Percentiles rank a stretch among this genome's conserved stretches.
phyloP scores from a whole-genome alignment of 2,113 vertebrate genomes.

The Amazona guildingii region DNA sequence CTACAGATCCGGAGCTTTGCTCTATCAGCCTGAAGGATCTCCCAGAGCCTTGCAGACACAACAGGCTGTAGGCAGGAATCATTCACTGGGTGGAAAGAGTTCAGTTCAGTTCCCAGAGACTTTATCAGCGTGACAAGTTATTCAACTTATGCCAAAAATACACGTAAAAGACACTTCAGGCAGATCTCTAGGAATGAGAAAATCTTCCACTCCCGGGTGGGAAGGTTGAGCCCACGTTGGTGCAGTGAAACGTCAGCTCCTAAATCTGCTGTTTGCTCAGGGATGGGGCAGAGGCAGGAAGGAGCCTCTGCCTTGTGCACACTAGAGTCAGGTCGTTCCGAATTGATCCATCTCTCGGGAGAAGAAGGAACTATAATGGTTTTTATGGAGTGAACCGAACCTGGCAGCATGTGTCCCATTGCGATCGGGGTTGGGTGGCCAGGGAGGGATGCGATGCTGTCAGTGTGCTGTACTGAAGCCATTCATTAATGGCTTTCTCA shows the following conservation, averaged over 20 bases:
- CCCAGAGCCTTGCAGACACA: not conserved
- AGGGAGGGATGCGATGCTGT: not conserved
- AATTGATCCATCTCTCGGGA: accelerated
- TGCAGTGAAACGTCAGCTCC: not conserved
- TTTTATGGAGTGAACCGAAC: not conserved
- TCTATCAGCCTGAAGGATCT: not conserved
- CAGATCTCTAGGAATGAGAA: not conserved
- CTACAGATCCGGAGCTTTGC: not conserved
- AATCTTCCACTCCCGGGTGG: not conserved
- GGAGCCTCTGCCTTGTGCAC: not conserved
- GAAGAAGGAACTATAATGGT: not conserved
- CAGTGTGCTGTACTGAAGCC: not conserved
- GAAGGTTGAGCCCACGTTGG: not conserved
- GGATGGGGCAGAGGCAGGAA: not conserved
- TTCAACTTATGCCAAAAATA: not conserved
- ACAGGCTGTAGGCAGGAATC: not conserved
- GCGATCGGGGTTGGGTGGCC: not conserved
- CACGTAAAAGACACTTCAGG: not conserved
- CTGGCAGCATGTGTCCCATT: accelerated
- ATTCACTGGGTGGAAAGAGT: not conserved
- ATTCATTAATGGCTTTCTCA: conserved; percentile 13
- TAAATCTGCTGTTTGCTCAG: not conserved
- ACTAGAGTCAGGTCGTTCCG: not conserved
- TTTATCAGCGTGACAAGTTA: not conserved
- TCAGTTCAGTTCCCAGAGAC: not conserved